Percentiles rank a stretch among this genome's conserved stretches.
phyloP scores from a whole-genome alignment of 2,113 vertebrate genomes.

The Passer domesticus region DNA sequence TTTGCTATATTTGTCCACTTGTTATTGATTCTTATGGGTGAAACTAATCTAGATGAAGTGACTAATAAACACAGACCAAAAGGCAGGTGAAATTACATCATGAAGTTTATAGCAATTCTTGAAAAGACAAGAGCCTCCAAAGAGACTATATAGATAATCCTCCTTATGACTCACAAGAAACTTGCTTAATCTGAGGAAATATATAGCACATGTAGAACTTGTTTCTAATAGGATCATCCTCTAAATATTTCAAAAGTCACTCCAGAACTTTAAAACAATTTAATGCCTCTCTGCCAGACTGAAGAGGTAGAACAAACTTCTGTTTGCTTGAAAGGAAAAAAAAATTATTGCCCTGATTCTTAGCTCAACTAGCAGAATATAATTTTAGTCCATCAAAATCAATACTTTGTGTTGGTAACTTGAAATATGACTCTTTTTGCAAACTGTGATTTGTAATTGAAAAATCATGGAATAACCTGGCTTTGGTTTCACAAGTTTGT shows the following conservation, averaged over 20 bases:
- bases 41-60: neutral
- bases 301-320: neutral
- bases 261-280: neutral
- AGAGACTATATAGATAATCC: neutral
- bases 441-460: neutral
- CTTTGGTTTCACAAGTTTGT: neutral
- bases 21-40: neutral
- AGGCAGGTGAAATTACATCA: neutral
- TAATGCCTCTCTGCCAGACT: neutral
- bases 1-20: neutral
- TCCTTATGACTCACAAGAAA: conserved; percentile 13
- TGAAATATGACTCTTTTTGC: neutral
- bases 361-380: neutral
- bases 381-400: neutral
- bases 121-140: neutral
- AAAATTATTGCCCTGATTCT: neutral
- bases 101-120: neutral
- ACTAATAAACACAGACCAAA: neutral
- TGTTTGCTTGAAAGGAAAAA: neutral
- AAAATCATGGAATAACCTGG: neutral
- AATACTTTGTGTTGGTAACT: neutral
- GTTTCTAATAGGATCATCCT: neutral
- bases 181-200: conserved; percentile 24
- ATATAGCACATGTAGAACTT: neutral
- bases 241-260: neutral